phyloP scores from a whole-genome alignment of 2,113 vertebrate genomes.

The Oplegnathus fasciatus region DNA sequence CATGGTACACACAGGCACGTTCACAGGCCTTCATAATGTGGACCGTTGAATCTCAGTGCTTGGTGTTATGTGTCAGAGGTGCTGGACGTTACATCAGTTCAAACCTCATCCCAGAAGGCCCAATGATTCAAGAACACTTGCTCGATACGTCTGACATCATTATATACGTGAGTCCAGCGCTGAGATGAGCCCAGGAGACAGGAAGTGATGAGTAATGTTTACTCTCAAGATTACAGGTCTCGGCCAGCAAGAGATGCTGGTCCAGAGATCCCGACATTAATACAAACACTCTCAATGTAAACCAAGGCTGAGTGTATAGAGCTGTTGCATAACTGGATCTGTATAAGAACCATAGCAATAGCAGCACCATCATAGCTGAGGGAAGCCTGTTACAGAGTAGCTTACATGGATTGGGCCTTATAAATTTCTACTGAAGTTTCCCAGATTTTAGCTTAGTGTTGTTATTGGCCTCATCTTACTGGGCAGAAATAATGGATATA shows the following conservation, averaged over 20 bases:
- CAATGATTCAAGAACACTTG: slow-evolving; percentile 44
- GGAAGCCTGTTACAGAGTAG: slow-evolving; percentile 1
- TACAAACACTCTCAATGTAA: slow-evolving; percentile 39
- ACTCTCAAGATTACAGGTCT: slow-evolving; percentile 27
- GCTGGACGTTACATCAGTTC: slow-evolving; percentile 8
- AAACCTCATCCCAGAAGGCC: slow-evolving; percentile 21
- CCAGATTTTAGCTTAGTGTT: background rate
- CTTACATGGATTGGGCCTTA: background rate
- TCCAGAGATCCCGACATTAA: slow-evolving; percentile 24
- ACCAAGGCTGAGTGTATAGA: slow-evolving; percentile 24
- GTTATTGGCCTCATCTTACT: background rate
- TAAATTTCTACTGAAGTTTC: background rate
- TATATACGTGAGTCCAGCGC: background rate
- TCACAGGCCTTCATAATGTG: slow-evolving; percentile 5
- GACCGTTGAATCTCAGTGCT: background rate
- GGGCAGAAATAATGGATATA: background rate
- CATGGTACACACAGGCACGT: background rate
- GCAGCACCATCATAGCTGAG: background rate
- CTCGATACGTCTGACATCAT: slow-evolving; percentile 65
- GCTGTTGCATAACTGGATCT: slow-evolving; percentile 32
- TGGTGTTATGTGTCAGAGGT: slow-evolving; percentile 18
- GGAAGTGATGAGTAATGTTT: slow-evolving; percentile 69
- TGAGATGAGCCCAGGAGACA: slow-evolving; percentile 27
- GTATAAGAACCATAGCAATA: background rate
- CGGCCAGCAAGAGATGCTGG: background rate